Evolutionary conservation across 2,888 invertebrate genomes (phyloP).

Genomic region (Stramonita haemastoma): DNA sequence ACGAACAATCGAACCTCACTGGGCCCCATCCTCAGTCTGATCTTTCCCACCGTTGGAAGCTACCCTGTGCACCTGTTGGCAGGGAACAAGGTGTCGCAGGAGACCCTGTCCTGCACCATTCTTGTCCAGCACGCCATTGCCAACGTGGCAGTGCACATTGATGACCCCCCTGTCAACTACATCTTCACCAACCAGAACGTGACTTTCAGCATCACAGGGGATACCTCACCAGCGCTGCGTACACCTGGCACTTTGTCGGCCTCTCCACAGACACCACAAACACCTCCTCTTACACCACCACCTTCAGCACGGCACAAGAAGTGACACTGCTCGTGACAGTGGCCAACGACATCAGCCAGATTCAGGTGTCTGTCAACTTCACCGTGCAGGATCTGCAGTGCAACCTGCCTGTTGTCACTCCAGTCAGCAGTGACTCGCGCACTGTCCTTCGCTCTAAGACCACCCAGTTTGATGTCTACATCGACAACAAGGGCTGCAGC

Average conservation of each 20-base stretch:
- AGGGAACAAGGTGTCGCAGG: conserved; percentile 56
- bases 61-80: conserved; percentile 56
- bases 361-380: conserved; percentile 44
- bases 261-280: not conserved
- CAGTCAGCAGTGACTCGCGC: conserved; percentile 50
- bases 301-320: conserved; percentile 17
- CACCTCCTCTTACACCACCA: not conserved
- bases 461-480: conserved; percentile 55
- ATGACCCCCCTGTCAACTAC: conserved; percentile 42
- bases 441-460: conserved; percentile 49
- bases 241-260: conserved; percentile 45
- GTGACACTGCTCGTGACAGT: conserved; percentile 29
- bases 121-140: conserved; percentile 39
- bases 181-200: conserved; percentile 48
- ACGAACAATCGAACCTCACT: conserved; percentile 29
- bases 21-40: conserved; percentile 35
- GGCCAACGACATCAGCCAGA: conserved; percentile 42
- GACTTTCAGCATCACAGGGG: conserved; percentile 41
- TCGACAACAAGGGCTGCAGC: conserved; percentile 56
- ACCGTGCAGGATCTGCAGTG: conserved; percentile 58
- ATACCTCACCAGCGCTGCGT: conserved; percentile 41
- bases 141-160: conserved; percentile 34
- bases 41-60: conserved; percentile 47
- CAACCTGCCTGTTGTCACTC: conserved; percentile 52
- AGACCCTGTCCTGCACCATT: conserved; percentile 35